Percentiles rank a stretch among this genome's conserved stretches.
These are phyloP conservation scores for Drosophila greeni DNA, from an alignment of 2,888 invertebrate genomes.

Conservation along the genomic window DNA sequence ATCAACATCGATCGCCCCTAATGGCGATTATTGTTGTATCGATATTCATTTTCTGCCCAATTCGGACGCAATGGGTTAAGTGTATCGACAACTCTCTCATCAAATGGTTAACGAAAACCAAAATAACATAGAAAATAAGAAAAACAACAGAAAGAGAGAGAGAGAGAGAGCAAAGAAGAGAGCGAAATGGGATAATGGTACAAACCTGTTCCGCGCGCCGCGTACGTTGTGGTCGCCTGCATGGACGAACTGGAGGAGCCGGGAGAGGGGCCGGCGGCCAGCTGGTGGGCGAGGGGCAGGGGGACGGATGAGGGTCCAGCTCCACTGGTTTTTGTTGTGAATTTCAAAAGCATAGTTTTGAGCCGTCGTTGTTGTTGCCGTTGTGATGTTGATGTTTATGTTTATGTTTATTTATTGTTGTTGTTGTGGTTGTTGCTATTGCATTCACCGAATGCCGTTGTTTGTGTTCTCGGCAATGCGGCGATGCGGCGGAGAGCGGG, in stretches of 20 bases:
- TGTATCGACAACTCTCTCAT: neutral
- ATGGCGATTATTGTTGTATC: neutral
- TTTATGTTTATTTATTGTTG: conserved; percentile 14
- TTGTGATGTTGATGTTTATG: conserved; percentile 20
- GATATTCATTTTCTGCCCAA: neutral
- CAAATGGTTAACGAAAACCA: conserved; percentile 17
- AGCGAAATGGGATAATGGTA: conserved; percentile 26
- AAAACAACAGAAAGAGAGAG: conserved; percentile 7
- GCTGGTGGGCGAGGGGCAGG: conserved; percentile 18
- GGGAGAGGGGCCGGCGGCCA: conserved; percentile 43
- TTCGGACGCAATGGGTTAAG: conserved; percentile 8
- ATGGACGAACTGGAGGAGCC: conserved; percentile 64
- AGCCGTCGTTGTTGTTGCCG: conserved; percentile 38
- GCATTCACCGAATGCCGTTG: conserved; percentile 4
- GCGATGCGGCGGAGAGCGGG: conserved; percentile 6
- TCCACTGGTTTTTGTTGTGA: conserved; percentile 68
- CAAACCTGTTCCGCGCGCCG: conserved; percentile 76
- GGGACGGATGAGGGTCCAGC: conserved; percentile 47
- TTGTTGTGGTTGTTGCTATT: conserved; percentile 22
- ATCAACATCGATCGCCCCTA: neutral
- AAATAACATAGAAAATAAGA: conserved; percentile 19
- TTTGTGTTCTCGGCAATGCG: conserved; percentile 8
- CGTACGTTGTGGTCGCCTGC: conserved; percentile 62
- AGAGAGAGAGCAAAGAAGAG: conserved; percentile 7
- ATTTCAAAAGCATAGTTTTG: conserved; percentile 73